These are phyloP conservation scores for Parauchenoglanis ngamensis DNA, from an alignment of 2,797 vertebrate species.

Conservation along the genomic window DNA sequence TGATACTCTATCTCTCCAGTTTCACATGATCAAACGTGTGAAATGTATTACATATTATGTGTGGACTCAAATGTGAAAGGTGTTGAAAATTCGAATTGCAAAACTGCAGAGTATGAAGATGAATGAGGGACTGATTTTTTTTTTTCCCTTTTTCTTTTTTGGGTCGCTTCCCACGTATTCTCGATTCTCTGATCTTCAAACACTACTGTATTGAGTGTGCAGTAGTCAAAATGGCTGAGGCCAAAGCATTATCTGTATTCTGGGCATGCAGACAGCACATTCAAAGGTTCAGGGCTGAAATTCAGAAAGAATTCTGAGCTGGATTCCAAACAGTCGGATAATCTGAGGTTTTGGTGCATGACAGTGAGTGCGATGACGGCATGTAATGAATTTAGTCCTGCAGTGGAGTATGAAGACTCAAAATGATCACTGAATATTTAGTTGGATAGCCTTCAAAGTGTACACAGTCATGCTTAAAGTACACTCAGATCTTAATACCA, in stretches of 20 bases:
- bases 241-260: conserved; percentile 50
- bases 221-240: conserved; percentile 45
- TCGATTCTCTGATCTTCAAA: conserved; percentile 55
- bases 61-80: conserved; percentile 45
- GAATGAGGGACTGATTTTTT: not conserved
- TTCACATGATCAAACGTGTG: conserved; percentile 57
- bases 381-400: not conserved
- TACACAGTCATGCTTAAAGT: not conserved
- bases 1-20: conserved; percentile 54
- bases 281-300: conserved; percentile 37
- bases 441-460: not conserved
- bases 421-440: not conserved
- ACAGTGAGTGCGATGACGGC: not conserved
- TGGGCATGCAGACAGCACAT: conserved; percentile 30
- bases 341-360: conserved; percentile 8
- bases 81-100: conserved; percentile 35
- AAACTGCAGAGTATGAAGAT: conserved; percentile 27
- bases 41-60: conserved; percentile 58
- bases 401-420: conserved; percentile 20
- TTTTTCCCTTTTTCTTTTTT: not conserved
- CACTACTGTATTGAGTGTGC: conserved; percentile 42
- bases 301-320: conserved; percentile 34
- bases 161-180: not conserved
- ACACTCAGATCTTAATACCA: not conserved
- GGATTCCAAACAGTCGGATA: conserved; percentile 18